A percentile compares a stretch with the other conserved stretches of the same genome.
phyloP scores from a whole-genome alignment of 2,888 invertebrate genomes.

The Salticus scenicus region DNA sequence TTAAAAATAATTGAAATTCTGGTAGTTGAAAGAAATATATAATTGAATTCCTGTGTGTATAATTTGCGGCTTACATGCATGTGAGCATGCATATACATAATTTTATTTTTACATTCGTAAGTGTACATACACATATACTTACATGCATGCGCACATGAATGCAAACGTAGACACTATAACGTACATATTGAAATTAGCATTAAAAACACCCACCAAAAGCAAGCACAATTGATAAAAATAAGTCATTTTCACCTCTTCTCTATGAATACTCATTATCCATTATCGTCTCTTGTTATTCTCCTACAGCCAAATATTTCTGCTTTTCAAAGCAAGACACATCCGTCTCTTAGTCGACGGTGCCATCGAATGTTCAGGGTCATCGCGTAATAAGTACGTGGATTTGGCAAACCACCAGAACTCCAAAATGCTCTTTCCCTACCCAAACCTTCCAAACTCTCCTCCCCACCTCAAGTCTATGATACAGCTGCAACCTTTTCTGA shows the following conservation, averaged over 20 bases:
- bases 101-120: too few relatives aligned
- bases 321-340: conserved; percentile 63
- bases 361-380: conserved; percentile 64
- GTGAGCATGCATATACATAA: too few relatives aligned
- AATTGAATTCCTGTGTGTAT: too few relatives aligned
- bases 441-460: neutral
- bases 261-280: conserved; percentile 43
- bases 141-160: too few relatives aligned
- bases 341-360: conserved; percentile 38
- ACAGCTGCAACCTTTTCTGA: conserved; percentile 40
- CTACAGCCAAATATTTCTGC: conserved; percentile 50
- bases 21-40: too few relatives aligned
- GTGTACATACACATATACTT: too few relatives aligned
- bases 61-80: too few relatives aligned
- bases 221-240: neutral
- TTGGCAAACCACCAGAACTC: conserved; percentile 63
- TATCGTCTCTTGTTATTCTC: conserved; percentile 28
- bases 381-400: conserved; percentile 68
- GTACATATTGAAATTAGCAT: too few relatives aligned
- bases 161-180: too few relatives aligned
- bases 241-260: neutral
- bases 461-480: conserved; percentile 36
- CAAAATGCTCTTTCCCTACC: neutral
- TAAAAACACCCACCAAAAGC: neutral
- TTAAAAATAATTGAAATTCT: too few relatives aligned